Evolutionary conservation across 2,888 invertebrate genomes (phyloP).

Genomic region (Cheilosia vulpina): DNA sequence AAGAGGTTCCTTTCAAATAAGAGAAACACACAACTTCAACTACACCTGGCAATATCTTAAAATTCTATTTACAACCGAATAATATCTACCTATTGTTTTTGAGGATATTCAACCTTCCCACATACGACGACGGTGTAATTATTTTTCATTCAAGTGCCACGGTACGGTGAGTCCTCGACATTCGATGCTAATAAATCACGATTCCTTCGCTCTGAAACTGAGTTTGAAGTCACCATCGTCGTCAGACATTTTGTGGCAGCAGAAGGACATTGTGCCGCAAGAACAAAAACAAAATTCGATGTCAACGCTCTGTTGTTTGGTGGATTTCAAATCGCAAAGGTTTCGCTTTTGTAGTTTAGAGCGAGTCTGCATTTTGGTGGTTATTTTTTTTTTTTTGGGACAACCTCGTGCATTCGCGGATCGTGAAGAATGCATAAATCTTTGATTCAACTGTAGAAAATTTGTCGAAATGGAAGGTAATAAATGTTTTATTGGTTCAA

Average conservation of each 20-base stretch:
- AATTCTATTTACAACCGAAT: constrained; percentile 17
- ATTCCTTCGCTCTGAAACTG: constrained; percentile 28
- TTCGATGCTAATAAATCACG: constrained; percentile 68
- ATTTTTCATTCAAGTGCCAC: constrained; percentile 58
- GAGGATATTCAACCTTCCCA: background rate
- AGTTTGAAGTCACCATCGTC: constrained; percentile 24
- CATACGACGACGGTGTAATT: constrained; percentile 43
- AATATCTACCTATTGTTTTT: constrained; percentile 8
- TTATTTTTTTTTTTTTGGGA: background rate
- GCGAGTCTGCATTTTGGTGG: background rate
- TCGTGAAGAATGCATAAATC: constrained; percentile 43
- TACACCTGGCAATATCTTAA: constrained; percentile 40
- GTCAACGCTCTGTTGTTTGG: constrained; percentile 53
- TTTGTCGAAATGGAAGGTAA: constrained; percentile 38
- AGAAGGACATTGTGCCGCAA: background rate
- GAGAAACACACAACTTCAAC: constrained; percentile 27
- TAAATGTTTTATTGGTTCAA: constrained; percentile 45
- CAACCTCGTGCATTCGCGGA: background rate
- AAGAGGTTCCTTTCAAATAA: background rate
- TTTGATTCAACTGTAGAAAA: constrained; percentile 42
- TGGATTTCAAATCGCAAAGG: constrained; percentile 41
- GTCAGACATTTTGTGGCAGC: background rate
- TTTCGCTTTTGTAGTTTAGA: background rate
- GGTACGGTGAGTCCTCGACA: constrained; percentile 46
- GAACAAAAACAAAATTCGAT: background rate